Evolutionary conservation across 2,113 vertebrate genomes (phyloP), one percentile per base, ranked within the genome.

Genomic region (Anas platyrhynchos): DNA sequence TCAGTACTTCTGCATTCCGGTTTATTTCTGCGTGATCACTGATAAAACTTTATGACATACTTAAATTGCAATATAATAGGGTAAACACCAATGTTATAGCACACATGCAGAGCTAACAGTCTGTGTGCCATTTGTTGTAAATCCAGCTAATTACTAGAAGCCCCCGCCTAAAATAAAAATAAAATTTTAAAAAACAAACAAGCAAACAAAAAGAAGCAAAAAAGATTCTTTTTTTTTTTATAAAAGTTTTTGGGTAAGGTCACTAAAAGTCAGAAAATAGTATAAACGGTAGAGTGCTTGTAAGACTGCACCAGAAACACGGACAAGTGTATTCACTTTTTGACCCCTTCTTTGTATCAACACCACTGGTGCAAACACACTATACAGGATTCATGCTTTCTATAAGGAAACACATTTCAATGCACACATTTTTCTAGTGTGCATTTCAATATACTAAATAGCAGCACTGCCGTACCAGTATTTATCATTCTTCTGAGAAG

Each of bases 51-150:
- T 95, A 97, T 97, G 97, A 97, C 97, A 98, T 97, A 96, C 92
- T 98, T 98, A 98, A 98, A 98, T 98, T 97, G 98, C 97, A 98
- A 95, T 97, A 98, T 98, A 98, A 99, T 98, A 98, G 97, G 98
- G 98, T 98, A 97, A 98, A 98, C 98, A 98, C 98, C 98, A 98
- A 98, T 98, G 98, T 98, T 97, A 83, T 75, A 89, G 99, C 99
- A 98, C 98, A 98, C 99, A 99, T 36, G 99, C 98, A 98, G 99
- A 98, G 99, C 98, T 97, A 97, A 98, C 99, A 99, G 99, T 98
- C 99, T 99, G 99, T 98, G 97, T 98, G 98, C 98, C 99, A 99
- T 99, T 99, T 99, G 98, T 98, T 98, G 98, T 98, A 98, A 98
- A 98, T 98, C 94, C 92, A 97, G 98, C 98, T 99, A 99, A 99